Base-by-base conservation (phyloP, 1,140 invertebrate species). In the Lasioglossum baleicum region DNA sequence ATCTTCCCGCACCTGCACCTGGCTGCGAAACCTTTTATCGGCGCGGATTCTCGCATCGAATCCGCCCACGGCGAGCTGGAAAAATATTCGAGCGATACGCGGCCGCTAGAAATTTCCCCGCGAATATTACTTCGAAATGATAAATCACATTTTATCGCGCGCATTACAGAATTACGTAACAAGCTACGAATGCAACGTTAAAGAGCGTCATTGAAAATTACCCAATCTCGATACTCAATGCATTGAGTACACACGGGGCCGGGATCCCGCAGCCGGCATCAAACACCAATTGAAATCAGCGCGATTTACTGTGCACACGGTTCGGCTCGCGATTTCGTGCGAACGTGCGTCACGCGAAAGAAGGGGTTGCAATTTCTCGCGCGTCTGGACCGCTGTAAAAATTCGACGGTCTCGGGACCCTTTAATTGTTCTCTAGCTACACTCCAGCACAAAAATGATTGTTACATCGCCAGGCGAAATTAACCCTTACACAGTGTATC, bases 1-100 rank as follows among this genome's bases (percentile, higher is more conserved):
- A 77, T 71, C 75, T 40, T 31, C 51, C 66, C 6, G 75, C 66
- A 70, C 66, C 56, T 69, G 75, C 67, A 77, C 1, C 70, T 26
- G 17, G n/a, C 35, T 20, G n/a, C 22, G n/a, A 42, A 48, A 75
- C 64, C 64, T 67, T 75, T 67, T 75, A 67, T 67, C 73, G 63
- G 42, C 22, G 35, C 66, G 26, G 53, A 26, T 58, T n/a, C 73
- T 42, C 26, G 44, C 0, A 48, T 48, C 44, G 44, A 13, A 2
- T n/a, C 8, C 17, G 51, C 51, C 31, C 40, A n/a, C 56, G 13
- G 13, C 44, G 2, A 48, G 44, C 10, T 13, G 44, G 44, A 48
- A 48, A 48, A 48, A 48, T 48, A 0, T 48, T 13, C 44, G 44
- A 48, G 44, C 44, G 44, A 2, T 11, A 13, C 44, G 13, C 44